Evolutionary conservation across 2,113 vertebrate species (phyloP).

Genomic region (Callaeas wilsoni): DNA sequence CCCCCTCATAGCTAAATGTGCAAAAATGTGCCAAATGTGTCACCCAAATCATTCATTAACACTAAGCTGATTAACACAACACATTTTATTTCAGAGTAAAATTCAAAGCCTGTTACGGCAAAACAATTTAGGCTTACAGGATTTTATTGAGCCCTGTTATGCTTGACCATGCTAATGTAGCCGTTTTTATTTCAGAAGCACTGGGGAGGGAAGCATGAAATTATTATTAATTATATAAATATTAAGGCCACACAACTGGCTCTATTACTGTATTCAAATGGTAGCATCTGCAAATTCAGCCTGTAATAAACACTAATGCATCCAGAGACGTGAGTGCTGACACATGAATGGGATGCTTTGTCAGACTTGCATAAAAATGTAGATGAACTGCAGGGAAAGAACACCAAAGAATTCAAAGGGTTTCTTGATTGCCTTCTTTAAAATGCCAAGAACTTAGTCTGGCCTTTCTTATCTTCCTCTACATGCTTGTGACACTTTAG

Average conservation of each 20-base stretch:
- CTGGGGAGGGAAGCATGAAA: slow-evolving; percentile 34
- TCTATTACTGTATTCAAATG: slow-evolving; percentile 46
- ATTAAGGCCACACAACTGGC: slow-evolving; percentile 7
- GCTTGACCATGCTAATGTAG: slow-evolving; percentile 30
- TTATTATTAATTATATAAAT: slow-evolving; percentile 58
- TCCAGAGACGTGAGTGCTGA: slow-evolving; percentile 51
- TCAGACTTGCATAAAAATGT: slow-evolving; percentile 72
- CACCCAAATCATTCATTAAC: slow-evolving; percentile 2
- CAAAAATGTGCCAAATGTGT: not conserved
- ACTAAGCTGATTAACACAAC: not conserved
- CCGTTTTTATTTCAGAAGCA: slow-evolving; percentile 27
- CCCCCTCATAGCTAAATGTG: not conserved
- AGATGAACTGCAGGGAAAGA: slow-evolving; percentile 66
- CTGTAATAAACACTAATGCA: slow-evolving; percentile 67
- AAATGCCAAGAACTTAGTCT: slow-evolving; percentile 80
- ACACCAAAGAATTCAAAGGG: slow-evolving; percentile 72
- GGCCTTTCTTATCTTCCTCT: slow-evolving; percentile 76
- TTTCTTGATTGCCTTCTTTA: slow-evolving; percentile 77
- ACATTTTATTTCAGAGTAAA: slow-evolving; percentile 14
- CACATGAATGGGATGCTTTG: slow-evolving; percentile 76
- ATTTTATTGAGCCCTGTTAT: not conserved
- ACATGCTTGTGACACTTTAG: slow-evolving; percentile 72
- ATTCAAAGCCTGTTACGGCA: slow-evolving; percentile 8
- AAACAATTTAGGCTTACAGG: slow-evolving; percentile 23
- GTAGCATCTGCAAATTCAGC: slow-evolving; percentile 67